Evolutionary conservation across 1,140 invertebrate genomes (phyloP).

Genomic region (Plodia interpunctella): DNA sequence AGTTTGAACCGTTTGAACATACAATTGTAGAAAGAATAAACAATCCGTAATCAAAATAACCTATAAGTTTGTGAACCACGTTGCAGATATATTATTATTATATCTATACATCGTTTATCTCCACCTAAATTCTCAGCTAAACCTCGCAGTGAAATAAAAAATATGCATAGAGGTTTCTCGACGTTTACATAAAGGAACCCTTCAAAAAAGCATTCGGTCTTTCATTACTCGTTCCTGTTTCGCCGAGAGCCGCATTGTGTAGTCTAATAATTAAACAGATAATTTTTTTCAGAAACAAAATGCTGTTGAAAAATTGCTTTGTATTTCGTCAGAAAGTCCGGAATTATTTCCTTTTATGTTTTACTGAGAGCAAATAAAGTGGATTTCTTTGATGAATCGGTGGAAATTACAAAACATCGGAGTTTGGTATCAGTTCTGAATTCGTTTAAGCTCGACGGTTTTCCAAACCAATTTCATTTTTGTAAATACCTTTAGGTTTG

Average conservation of each 20-base stretch:
- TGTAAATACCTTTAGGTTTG: no score
- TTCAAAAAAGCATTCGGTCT: no score
- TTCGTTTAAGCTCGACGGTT: background rate
- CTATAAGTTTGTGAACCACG: no score
- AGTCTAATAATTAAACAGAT: constrained; percentile 26
- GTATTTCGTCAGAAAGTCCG: constrained; percentile 1
- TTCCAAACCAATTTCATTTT: background rate
- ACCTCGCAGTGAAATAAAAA: no score
- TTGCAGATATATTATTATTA: no score
- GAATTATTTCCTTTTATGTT: constrained; percentile 19
- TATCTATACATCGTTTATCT: no score
- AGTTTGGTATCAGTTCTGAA: background rate
- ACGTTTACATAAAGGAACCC: no score
- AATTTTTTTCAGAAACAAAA: constrained; percentile 16
- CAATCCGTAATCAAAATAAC: no score
- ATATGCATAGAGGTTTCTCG: no score
- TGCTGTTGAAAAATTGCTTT: constrained; percentile 16
- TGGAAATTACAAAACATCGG: background rate
- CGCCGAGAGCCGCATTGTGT: constrained; percentile 3
- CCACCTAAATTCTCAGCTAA: no score
- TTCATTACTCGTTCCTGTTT: background rate
- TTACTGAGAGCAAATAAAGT: constrained; percentile 15
- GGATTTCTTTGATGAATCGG: constrained; percentile 11
- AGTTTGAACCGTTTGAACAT: no score
- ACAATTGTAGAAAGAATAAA: no score